Percentiles rank a stretch among this genome's conserved stretches.
Conservation (phyloP, 2,797 vertebrate genomes). For the Phaenicophaeus curvirostris region DNA sequence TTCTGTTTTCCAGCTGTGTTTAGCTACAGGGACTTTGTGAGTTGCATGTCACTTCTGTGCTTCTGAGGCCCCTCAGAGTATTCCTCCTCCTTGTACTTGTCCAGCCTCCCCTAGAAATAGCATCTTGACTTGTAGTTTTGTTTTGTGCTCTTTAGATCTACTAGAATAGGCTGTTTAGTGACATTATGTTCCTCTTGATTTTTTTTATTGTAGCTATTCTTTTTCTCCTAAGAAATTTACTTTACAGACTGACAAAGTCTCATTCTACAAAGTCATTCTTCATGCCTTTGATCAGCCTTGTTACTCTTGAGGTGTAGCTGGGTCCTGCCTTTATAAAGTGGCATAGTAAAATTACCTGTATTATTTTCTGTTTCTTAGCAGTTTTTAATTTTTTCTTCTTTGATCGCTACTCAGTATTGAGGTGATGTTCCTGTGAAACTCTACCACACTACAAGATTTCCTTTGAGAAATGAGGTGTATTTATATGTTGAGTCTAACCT, state of each 20-base stretch:
- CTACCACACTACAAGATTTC: neutral
- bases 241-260: neutral
- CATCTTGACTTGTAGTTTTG: neutral
- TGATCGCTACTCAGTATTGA: neutral
- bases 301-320: neutral
- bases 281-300: neutral
- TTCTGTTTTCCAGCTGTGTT: neutral
- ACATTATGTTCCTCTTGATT: neutral
- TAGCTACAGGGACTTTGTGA: neutral
- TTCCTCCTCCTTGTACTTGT: neutral
- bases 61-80: neutral
- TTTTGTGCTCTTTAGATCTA: neutral
- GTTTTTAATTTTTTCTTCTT: neutral
- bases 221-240: neutral
- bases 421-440: neutral
- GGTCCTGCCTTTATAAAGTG: neutral
- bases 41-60: neutral
- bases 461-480: neutral
- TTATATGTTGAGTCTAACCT: neutral
- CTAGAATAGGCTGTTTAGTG: neutral
- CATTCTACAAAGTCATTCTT: neutral
- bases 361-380: neutral
- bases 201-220: neutral
- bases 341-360: neutral
- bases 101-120: neutral